Percentiles rank a stretch among this genome's conserved stretches.
phyloP scores from a whole-genome alignment of 2,888 invertebrate genomes.

The Notodonta ziczac region DNA sequence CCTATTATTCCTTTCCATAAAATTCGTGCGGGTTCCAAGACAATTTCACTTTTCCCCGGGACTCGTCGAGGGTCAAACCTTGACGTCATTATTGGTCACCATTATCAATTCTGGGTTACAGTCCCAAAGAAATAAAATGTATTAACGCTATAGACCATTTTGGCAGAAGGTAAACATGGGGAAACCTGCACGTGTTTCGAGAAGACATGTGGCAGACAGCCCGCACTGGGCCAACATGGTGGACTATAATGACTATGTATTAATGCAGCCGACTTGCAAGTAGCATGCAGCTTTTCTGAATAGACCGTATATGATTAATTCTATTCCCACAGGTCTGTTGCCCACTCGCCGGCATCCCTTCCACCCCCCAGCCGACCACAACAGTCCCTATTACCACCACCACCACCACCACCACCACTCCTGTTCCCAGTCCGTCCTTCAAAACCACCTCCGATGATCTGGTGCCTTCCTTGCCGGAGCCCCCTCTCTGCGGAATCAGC shows the following conservation, averaged over 20 bases:
- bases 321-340: conserved; percentile 63
- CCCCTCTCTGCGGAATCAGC: conserved; percentile 86
- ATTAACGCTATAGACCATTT: too few relatives aligned
- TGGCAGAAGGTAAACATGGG: too few relatives aligned
- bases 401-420: conserved; percentile 22
- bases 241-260: too few relatives aligned
- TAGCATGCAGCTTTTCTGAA: too few relatives aligned
- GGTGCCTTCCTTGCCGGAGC: conserved; percentile 62
- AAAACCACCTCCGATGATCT: conserved; percentile 45
- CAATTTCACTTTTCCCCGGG: too few relatives aligned
- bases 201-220: neutral
- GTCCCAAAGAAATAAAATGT: too few relatives aligned
- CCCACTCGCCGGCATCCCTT: conserved; percentile 52
- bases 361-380: conserved; percentile 27
- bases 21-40: too few relatives aligned
- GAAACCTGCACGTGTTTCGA: neutral
- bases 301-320: neutral
- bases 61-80: too few relatives aligned
- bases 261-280: too few relatives aligned
- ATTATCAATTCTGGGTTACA: too few relatives aligned
- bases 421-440: conserved; percentile 17
- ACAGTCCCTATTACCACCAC: conserved; percentile 24
- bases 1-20: too few relatives aligned
- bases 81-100: too few relatives aligned
- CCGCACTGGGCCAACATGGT: neutral